phyloP scores from a whole-genome alignment of 2,113 vertebrate species.

The Raja brachyura region DNA sequence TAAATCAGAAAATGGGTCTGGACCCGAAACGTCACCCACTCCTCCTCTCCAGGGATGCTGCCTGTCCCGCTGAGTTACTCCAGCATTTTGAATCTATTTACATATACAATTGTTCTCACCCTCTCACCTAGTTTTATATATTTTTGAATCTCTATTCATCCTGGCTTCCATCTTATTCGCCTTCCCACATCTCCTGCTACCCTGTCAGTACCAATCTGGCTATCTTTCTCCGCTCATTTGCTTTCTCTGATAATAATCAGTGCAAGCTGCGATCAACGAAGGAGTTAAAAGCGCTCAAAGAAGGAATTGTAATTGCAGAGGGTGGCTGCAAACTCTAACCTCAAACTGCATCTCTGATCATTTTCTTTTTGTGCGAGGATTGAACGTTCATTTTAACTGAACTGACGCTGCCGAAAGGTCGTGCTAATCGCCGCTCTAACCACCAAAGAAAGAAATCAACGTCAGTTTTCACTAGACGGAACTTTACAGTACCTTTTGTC shows the following conservation, averaged over 20 bases:
- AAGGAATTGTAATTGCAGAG: neutral
- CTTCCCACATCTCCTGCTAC: neutral
- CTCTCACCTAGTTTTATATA: neutral
- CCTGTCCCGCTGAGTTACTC: too few species aligned
- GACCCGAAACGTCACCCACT: too few species aligned
- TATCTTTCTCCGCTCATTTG: neutral
- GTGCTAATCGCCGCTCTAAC: neutral
- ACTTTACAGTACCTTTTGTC: neutral
- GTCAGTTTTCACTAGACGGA: neutral
- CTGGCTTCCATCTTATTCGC: neutral
- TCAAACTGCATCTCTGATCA: neutral
- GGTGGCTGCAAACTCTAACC: neutral
- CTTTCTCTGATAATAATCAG: constrained; percentile 4
- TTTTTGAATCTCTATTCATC: neutral
- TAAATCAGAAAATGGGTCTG: too few species aligned
- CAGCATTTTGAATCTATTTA: neutral
- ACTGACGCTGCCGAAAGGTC: too few species aligned
- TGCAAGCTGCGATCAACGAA: constrained; percentile 10
- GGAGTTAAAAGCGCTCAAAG: constrained; percentile 20
- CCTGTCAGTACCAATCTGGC: neutral
- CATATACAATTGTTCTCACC: neutral
- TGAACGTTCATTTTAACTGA: neutral
- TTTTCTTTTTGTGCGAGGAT: neutral
- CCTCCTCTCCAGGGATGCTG: too few species aligned
- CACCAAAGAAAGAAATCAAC: neutral